phyloP scores from a whole-genome alignment of 2,113 vertebrate genomes.

The Cavia porcellus region DNA sequence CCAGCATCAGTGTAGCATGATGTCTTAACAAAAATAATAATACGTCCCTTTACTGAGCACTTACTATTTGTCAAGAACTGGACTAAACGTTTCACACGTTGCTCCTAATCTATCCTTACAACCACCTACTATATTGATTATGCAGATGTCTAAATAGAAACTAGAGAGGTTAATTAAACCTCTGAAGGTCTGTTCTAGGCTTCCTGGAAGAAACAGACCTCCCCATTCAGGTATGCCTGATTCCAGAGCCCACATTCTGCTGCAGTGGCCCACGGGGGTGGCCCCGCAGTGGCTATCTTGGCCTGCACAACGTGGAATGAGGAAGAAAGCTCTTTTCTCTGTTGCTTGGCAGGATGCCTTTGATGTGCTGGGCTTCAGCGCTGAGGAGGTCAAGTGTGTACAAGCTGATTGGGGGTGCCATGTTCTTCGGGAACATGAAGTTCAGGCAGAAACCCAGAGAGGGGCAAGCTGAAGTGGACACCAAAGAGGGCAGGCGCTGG shows the following conservation, averaged over 20 bases:
- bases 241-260: neutral
- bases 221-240: neutral
- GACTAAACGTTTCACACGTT: neutral
- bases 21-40: neutral
- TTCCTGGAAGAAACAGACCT: neutral
- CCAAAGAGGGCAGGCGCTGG: conserved; percentile 36
- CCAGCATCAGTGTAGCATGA: neutral
- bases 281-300: neutral
- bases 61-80: neutral
- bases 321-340: neutral
- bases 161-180: neutral
- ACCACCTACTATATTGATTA: neutral
- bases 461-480: conserved; percentile 83
- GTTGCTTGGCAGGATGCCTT: conserved; percentile 80
- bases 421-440: conserved; percentile 80
- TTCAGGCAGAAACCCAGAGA: conserved; percentile 87
- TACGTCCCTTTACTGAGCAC: neutral
- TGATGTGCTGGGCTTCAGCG: conserved; percentile 83
- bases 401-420: conserved; percentile 72
- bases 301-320: neutral
- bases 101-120: neutral
- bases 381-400: conserved; percentile 72
- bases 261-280: neutral
- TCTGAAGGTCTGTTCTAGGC: neutral
- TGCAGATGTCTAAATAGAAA: neutral